phyloP scores from a whole-genome alignment of 2,888 invertebrate species.

The Hydraecia micacea region DNA sequence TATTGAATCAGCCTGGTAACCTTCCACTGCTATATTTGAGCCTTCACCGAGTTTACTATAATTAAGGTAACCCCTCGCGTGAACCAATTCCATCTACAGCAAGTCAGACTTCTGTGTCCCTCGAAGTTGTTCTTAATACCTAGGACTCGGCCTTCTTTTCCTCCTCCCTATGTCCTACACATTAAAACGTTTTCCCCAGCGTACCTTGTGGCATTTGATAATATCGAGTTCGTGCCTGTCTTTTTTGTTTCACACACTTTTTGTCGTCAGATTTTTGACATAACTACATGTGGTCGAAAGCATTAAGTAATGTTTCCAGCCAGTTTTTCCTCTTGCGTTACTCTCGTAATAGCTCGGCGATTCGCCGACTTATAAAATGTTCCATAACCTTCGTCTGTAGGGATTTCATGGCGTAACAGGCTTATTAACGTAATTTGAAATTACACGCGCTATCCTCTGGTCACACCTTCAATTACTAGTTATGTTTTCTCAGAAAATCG shows the following conservation, averaged over 20 bases:
- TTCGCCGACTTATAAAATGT: conserved; percentile 40
- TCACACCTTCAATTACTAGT: conserved; percentile 25
- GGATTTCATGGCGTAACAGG: conserved; percentile 50
- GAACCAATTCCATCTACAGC: background rate
- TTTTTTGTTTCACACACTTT: conserved; percentile 46
- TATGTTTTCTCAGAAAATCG: conserved; percentile 21
- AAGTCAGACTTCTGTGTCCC: background rate
- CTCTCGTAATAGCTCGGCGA: conserved; percentile 9
- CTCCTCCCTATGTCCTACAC: background rate
- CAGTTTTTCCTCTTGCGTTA: conserved; percentile 30
- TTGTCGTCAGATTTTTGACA: conserved; percentile 13
- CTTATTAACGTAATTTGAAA: conserved; percentile 52
- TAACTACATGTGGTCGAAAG: conserved; percentile 32
- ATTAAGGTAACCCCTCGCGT: background rate
- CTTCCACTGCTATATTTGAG: background rate
- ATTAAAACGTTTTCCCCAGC: background rate
- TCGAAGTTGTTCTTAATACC: background rate
- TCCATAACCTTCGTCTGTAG: conserved; percentile 32
- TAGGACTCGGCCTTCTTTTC: background rate
- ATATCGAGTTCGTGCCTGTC: conserved; percentile 15
- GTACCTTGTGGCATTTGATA: conserved; percentile 12
- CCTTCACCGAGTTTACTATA: background rate
- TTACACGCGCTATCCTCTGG: conserved; percentile 38
- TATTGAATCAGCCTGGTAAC: background rate
- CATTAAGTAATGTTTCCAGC: background rate